phyloP scores from a whole-genome alignment of 1,140 invertebrate genomes.

The Ostrea denselamellosa region DNA sequence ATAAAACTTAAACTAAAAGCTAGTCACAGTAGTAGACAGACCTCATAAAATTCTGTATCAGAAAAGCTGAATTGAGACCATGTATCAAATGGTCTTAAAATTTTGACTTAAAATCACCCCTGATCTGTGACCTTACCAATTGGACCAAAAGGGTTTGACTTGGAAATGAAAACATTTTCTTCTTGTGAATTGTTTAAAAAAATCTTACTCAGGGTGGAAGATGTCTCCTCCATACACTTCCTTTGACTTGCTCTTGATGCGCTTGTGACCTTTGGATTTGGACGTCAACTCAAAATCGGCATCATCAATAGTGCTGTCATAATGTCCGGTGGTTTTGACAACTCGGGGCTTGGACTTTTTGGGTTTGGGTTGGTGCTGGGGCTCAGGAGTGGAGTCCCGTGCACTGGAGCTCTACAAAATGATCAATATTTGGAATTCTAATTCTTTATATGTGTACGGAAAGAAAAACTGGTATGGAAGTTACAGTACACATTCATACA shows the following conservation, averaged over 20 bases:
- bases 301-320: conserved; percentile 69
- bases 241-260: conserved; percentile 76
- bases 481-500: too few species aligned
- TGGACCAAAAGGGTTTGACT: too few species aligned
- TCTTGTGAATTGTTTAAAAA: neutral
- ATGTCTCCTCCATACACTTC: conserved; percentile 77
- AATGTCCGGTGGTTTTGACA: conserved; percentile 54
- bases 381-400: conserved; percentile 72
- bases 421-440: neutral
- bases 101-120: too few species aligned
- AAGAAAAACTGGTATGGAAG: too few species aligned
- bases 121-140: too few species aligned
- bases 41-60: too few species aligned
- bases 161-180: too few species aligned
- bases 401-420: conserved; percentile 65
- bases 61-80: too few species aligned
- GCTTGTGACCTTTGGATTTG: conserved; percentile 78
- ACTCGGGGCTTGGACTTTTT: conserved; percentile 63
- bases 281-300: conserved; percentile 79
- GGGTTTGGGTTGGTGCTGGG: conserved; percentile 55
- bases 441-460: too few species aligned
- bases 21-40: too few species aligned
- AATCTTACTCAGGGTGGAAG: conserved; percentile 73
- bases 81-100: too few species aligned
- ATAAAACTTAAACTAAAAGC: too few species aligned